A percentile compares a stretch with the other conserved stretches of the same genome.
Conservation (phyloP, 2,888 invertebrate species). For the Glomeris marginata region DNA sequence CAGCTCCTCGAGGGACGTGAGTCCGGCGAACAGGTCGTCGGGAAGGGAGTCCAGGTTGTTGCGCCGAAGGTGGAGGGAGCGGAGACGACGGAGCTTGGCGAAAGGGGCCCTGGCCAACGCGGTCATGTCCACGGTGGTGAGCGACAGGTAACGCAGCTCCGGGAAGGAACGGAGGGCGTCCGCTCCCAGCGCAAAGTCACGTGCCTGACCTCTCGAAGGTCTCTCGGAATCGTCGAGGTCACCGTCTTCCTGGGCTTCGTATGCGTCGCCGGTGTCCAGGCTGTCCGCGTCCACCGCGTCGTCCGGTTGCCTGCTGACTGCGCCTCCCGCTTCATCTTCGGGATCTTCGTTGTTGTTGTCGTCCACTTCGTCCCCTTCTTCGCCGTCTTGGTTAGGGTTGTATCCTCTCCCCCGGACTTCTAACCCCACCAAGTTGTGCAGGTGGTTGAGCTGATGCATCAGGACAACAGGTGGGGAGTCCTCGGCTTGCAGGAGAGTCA, state of each 20-base stretch:
- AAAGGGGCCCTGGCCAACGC: conserved; percentile 52
- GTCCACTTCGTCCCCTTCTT: conserved; percentile 14
- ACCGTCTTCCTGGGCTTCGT: conserved; percentile 37
- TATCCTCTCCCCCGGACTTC: conserved; percentile 42
- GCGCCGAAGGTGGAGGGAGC: conserved; percentile 46
- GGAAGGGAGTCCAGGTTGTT: conserved; percentile 31
- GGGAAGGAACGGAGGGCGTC: conserved; percentile 36
- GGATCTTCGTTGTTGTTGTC: too few relatives aligned
- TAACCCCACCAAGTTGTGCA: conserved; percentile 39
- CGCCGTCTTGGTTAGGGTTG: conserved; percentile 30
- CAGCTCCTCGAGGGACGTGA: conserved; percentile 10
- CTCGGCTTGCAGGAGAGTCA: conserved; percentile 43
- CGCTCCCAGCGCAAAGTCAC: conserved; percentile 17
- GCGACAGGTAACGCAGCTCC: conserved; percentile 41
- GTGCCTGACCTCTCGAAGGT: conserved; percentile 21
- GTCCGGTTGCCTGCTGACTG: conserved; percentile 11
- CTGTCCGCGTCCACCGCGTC: conserved; percentile 28
- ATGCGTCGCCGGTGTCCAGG: conserved; percentile 47
- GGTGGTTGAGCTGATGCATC: conserved; percentile 32
- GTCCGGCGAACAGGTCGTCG: conserved; percentile 7
- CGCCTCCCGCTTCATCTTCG: conserved; percentile 14
- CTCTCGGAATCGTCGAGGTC: conserved; percentile 28
- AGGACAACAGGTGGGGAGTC: conserved; percentile 35
- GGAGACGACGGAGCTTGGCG: conserved; percentile 42
- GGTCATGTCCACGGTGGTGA: conserved; percentile 42